Evolutionary conservation across 2,797 vertebrate genomes (phyloP).

Genomic region (Rhinophrynus dorsalis): DNA sequence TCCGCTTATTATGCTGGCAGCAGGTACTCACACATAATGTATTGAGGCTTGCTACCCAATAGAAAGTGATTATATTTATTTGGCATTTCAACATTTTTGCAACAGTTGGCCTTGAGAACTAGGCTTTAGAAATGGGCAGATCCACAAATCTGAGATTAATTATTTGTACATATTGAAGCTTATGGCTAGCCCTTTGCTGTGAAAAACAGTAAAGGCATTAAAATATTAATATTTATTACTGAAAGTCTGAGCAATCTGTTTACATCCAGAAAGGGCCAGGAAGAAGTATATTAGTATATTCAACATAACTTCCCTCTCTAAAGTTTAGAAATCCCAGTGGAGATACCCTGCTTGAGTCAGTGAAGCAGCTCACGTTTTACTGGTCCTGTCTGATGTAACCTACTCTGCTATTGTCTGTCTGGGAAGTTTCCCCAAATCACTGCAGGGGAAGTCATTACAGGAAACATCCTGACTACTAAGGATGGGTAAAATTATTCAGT

Average conservation of each 20-base stretch:
- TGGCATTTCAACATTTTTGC: too few relatives aligned
- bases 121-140: too few relatives aligned
- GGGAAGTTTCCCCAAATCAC: constrained; percentile 59
- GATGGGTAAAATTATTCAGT: not conserved
- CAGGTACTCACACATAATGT: too few relatives aligned
- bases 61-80: too few relatives aligned
- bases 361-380: constrained; percentile 18
- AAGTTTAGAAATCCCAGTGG: constrained; percentile 5
- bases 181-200: too few relatives aligned
- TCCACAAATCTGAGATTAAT: too few relatives aligned
- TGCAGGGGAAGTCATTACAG: constrained; percentile 52
- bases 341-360: not conserved
- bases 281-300: not conserved
- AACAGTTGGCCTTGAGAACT: too few relatives aligned
- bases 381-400: constrained; percentile 9
- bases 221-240: not conserved
- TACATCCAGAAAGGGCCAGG: not conserved
- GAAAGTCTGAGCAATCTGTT: constrained; percentile 31
- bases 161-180: too few relatives aligned
- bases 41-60: too few relatives aligned
- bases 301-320: not conserved
- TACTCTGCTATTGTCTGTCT: constrained; percentile 38
- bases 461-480: constrained; percentile 17
- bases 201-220: too few relatives aligned
- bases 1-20: too few relatives aligned